Evolutionary conservation across 2,797 vertebrate species (phyloP).

Genomic region (Scleropages formosus): DNA sequence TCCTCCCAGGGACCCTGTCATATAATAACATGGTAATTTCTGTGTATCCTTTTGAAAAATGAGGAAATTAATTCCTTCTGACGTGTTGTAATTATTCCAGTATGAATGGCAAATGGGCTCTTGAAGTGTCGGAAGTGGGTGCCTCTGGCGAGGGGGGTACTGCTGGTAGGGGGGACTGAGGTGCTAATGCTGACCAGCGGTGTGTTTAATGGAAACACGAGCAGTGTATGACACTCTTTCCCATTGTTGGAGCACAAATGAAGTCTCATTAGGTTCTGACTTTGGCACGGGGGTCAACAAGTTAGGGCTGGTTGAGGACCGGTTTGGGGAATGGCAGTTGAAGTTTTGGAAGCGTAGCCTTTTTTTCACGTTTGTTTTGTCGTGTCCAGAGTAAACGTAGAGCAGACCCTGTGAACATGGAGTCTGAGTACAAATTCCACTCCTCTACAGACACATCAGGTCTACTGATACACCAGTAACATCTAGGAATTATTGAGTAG

Average conservation of each 20-base stretch:
- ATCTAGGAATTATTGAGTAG: too few relatives aligned
- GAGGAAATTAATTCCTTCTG: slow-evolving; percentile 99
- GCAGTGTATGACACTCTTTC: slow-evolving; percentile 99
- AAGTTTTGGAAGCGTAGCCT: not conserved
- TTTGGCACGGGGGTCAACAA: slow-evolving; percentile 49
- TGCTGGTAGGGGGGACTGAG: slow-evolving; percentile 87
- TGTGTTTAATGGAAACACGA: slow-evolving; percentile 99
- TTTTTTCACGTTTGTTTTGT: not conserved
- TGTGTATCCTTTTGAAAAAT: slow-evolving; percentile 99
- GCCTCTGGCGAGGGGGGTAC: slow-evolving; percentile 74
- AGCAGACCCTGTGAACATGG: too few relatives aligned
- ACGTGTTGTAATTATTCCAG: slow-evolving; percentile 99
- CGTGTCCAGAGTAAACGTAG: not conserved
- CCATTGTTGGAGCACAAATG: slow-evolving; percentile 98
- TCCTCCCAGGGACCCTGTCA: slow-evolving; percentile 99
- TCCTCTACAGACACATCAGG: too few relatives aligned
- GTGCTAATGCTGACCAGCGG: slow-evolving; percentile 99
- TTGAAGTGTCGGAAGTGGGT: slow-evolving; percentile 87
- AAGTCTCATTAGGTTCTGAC: slow-evolving; percentile 93
- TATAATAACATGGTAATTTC: slow-evolving; percentile 99
- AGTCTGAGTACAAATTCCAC: too few relatives aligned
- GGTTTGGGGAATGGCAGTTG: slow-evolving; percentile 54
- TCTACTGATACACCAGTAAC: too few relatives aligned
- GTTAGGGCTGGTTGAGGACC: slow-evolving; percentile 40
- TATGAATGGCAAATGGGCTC: slow-evolving; percentile 89